Percentiles rank a stretch among this genome's conserved stretches.
These are phyloP conservation scores for Scyliorhinus canicula DNA, from an alignment of 2,797 vertebrate species.

Conservation along the genomic window DNA sequence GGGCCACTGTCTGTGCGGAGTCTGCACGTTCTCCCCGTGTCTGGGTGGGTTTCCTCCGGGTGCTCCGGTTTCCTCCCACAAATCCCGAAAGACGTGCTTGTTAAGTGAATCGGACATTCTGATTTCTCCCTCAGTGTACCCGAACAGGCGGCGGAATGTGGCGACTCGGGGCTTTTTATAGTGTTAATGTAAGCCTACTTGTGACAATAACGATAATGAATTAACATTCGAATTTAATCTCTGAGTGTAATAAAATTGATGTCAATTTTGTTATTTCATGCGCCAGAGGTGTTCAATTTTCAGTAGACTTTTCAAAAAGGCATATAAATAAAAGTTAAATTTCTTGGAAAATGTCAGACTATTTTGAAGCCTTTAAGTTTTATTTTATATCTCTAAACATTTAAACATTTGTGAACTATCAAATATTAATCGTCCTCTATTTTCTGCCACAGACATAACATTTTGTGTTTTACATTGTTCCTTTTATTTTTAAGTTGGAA, in stretches of 20 bases:
- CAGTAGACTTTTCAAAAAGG: neutral
- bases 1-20: too few species aligned
- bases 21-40: too few species aligned
- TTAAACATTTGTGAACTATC: neutral
- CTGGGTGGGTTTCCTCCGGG: too few species aligned
- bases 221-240: neutral
- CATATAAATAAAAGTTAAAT: neutral
- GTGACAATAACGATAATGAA: too few species aligned
- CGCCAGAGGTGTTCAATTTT: neutral
- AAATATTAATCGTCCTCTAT: neutral
- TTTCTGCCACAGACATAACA: neutral
- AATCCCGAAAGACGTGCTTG: too few species aligned
- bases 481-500: neutral
- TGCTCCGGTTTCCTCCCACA: too few species aligned
- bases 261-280: neutral
- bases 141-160: too few species aligned
- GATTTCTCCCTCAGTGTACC: too few species aligned
- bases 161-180: too few species aligned
- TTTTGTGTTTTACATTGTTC: neutral
- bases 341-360: neutral
- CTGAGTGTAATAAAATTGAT: neutral
- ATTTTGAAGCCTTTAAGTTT: neutral
- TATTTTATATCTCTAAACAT: neutral
- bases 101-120: too few species aligned
- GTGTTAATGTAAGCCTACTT: too few species aligned